These are phyloP conservation scores for Galeopsomyia nigrocyanea DNA, from an alignment of 2,888 invertebrate genomes.

Conservation along the genomic window DNA sequence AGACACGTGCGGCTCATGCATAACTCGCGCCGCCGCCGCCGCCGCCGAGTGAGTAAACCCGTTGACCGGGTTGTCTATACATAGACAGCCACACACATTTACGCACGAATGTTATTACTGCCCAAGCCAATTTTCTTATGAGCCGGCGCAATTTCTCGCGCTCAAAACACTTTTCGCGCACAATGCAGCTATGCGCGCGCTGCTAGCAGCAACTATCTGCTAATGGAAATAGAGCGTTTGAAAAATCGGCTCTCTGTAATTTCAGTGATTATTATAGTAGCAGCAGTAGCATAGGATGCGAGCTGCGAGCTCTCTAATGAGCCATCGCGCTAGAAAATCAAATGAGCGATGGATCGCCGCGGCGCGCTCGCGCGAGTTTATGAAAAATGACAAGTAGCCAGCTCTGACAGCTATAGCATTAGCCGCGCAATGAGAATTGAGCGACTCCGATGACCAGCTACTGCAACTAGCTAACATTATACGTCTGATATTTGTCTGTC, in stretches of 20 bases:
- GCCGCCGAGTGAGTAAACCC: background rate
- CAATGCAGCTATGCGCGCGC: background rate
- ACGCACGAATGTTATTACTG: background rate
- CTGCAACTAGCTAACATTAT: too few relatives aligned
- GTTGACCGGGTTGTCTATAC: conserved; percentile 9
- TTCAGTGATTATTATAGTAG: too few relatives aligned
- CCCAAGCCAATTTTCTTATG: conserved; percentile 24
- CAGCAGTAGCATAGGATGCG: too few relatives aligned
- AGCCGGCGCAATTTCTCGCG: conserved; percentile 1
- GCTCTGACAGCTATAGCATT: conserved; percentile 38
- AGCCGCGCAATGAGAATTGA: conserved; percentile 1
- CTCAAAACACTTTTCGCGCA: background rate
- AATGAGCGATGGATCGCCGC: background rate
- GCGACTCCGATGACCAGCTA: too few relatives aligned
- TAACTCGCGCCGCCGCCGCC: too few relatives aligned
- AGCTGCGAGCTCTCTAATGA: too few relatives aligned
- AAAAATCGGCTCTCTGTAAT: too few relatives aligned
- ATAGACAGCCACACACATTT: background rate
- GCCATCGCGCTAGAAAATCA: background rate
- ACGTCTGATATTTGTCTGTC: too few relatives aligned
- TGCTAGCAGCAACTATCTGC: background rate
- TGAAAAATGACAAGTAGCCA: conserved; percentile 41
- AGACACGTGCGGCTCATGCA: too few relatives aligned
- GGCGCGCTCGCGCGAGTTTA: background rate
- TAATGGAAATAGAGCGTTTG: too few relatives aligned